Evolutionary conservation across 1,140 invertebrate genomes (phyloP), one percentile per base, ranked within the genome.

Genomic region (Agrypnia vestita): DNA sequence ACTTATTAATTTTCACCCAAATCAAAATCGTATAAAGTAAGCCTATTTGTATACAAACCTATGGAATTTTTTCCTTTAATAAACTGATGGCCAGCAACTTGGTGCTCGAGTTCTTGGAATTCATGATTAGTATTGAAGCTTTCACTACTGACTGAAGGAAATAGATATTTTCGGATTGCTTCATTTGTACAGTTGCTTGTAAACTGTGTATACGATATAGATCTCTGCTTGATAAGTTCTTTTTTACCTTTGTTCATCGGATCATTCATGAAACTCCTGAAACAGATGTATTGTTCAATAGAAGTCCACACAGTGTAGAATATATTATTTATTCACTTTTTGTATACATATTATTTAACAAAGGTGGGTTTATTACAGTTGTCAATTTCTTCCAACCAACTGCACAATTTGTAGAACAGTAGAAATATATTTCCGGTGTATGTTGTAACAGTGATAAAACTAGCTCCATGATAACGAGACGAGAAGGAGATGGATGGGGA

Each of bases 21-120:
- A n/a, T n/a, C n/a, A n/a, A 3, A 35, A 21, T 25, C 35, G 17
- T 55, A 21, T 55, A 3, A 74, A 56, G 13, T 53, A 9, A 6
- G 21, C 35, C 21, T 12, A 25, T 64, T 49, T 87, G 46, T 8
- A 49, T 7, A 69, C 64, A 15, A 87, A 92, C 94, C 93, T 64
- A 91, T 86, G 69, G 88, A 90, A 79, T 88, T 86, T 71, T 89
- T 90, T 43, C 89, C 88, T 12, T 87, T 85, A 43, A 90, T 88
- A 78, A 91, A 92, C 74, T 87, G 88, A 85, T 96, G 94, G 0
- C 94, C 94, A 19, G 93, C 94, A 1, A 95, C 94, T 88, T 95
- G 94, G 79, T 91, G 91, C 64, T 90, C 89, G 47, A 93, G 73
- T 47, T 64, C 15, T 81, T 53, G 81, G 78, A 86, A 88, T 12